Conservation (phyloP, 2,888 invertebrate genomes). For the Hybos culiciformis region DNA sequence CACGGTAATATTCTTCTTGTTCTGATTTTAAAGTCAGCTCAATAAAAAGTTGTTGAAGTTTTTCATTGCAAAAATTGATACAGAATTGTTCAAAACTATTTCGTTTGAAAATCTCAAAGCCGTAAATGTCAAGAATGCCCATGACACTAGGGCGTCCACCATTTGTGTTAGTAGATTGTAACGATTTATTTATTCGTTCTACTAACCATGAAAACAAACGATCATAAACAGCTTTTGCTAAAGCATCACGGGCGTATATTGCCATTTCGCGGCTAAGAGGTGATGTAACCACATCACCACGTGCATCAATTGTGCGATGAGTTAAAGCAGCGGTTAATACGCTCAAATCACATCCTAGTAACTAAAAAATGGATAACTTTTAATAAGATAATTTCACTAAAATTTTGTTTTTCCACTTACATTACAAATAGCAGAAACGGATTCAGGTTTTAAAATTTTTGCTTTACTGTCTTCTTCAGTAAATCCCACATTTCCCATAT, state of each 20-base stretch:
- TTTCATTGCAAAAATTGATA: slow-evolving; percentile 93
- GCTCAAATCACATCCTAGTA: slow-evolving; percentile 55
- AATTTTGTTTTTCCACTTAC: slow-evolving; percentile 39
- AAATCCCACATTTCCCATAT: slow-evolving; percentile 77
- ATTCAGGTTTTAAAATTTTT: slow-evolving; percentile 50
- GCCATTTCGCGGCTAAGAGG: slow-evolving; percentile 70
- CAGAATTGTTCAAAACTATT: slow-evolving; percentile 78
- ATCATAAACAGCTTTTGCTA: slow-evolving; percentile 85
- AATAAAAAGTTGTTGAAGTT: slow-evolving; percentile 86
- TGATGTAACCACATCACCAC: slow-evolving; percentile 67
- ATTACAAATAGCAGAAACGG: slow-evolving; percentile 50
- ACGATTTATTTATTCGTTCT: slow-evolving; percentile 58
- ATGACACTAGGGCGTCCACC: slow-evolving; percentile 49
- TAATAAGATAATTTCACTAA: background rate
- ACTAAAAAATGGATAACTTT: slow-evolving; percentile 35
- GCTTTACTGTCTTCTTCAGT: slow-evolving; percentile 57
- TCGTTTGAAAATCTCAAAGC: slow-evolving; percentile 83
- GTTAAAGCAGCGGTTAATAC: slow-evolving; percentile 60
- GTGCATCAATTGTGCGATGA: slow-evolving; percentile 74
- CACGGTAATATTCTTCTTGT: slow-evolving; percentile 81
- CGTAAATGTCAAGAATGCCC: slow-evolving; percentile 87
- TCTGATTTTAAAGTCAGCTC: slow-evolving; percentile 81
- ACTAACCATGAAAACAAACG: slow-evolving; percentile 86
- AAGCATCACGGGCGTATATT: slow-evolving; percentile 74
- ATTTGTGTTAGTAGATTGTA: slow-evolving; percentile 45